phyloP scores from a whole-genome alignment of 2,797 vertebrate genomes.

The Eremophila alpestris region DNA sequence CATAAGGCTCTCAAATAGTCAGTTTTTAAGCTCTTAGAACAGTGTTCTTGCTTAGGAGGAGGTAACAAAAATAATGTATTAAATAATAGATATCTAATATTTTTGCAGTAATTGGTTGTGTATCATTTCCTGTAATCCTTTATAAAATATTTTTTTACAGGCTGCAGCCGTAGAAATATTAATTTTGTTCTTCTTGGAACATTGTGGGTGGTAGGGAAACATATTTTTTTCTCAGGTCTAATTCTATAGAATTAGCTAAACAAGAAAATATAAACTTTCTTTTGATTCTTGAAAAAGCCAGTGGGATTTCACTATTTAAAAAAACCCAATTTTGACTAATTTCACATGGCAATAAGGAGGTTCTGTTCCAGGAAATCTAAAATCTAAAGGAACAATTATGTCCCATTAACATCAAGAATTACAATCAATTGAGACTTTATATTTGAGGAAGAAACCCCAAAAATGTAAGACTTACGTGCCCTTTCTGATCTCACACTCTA shows the following conservation, averaged over 20 bases:
- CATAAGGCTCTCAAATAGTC: not conserved
- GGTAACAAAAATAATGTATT: not conserved
- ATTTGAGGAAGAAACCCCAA: accelerated
- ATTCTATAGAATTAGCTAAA: not conserved
- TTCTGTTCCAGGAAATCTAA: not conserved
- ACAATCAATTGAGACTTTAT: not conserved
- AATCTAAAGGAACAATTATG: not conserved
- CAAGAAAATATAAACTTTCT: not conserved
- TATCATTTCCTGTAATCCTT: not conserved
- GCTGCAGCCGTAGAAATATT: not conserved
- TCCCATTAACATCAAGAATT: not conserved
- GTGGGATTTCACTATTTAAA: not conserved
- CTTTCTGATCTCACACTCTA: not conserved
- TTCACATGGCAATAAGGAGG: not conserved
- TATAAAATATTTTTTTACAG: not conserved
- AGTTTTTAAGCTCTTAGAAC: not conserved
- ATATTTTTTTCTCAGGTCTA: not conserved
- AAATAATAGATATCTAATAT: not conserved
- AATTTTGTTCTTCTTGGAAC: not conserved
- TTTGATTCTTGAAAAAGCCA: not conserved
- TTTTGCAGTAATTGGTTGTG: not conserved
- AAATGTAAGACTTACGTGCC: accelerated
- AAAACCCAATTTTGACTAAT: not conserved
- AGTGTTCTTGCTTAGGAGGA: not conserved
- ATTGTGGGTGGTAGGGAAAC: not conserved